Conservation (phyloP, 2,797 vertebrate species). For the Acrossocheilus fasciatus region DNA sequence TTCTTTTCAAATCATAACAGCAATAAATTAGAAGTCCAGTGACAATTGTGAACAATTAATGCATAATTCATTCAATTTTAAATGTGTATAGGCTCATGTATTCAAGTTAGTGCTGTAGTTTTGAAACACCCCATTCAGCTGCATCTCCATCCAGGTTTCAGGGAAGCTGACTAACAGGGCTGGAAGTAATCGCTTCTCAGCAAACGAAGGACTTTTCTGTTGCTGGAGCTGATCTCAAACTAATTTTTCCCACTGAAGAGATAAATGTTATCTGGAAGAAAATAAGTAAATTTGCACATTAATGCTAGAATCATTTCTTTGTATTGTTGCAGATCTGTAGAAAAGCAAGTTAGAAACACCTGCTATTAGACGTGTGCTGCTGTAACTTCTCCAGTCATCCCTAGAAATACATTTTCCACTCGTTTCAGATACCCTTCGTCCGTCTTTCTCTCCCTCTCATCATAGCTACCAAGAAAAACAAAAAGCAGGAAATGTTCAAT, state of each 20-base stretch:
- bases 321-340: not conserved
- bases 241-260: constrained; percentile 2
- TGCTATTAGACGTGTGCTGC: constrained; percentile 76
- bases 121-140: not conserved
- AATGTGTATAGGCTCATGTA: not conserved
- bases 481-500: too few species aligned
- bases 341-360: not conserved
- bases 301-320: not conserved
- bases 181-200: constrained; percentile 6
- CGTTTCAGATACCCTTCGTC: constrained; percentile 75
- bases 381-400: constrained; percentile 71
- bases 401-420: constrained; percentile 69
- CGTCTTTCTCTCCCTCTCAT: constrained; percentile 74
- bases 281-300: not conserved
- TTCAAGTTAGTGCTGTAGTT: not conserved
- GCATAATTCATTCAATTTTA: not conserved
- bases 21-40: not conserved
- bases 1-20: not conserved
- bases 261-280: constrained; percentile 9
- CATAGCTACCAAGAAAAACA: constrained; percentile 70
- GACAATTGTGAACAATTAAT: not conserved
- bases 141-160: not conserved
- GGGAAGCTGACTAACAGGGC: not conserved
- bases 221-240: not conserved
- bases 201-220: not conserved